phyloP scores from a whole-genome alignment of 2,888 invertebrate genomes.

The Drosophila fungiperda region DNA sequence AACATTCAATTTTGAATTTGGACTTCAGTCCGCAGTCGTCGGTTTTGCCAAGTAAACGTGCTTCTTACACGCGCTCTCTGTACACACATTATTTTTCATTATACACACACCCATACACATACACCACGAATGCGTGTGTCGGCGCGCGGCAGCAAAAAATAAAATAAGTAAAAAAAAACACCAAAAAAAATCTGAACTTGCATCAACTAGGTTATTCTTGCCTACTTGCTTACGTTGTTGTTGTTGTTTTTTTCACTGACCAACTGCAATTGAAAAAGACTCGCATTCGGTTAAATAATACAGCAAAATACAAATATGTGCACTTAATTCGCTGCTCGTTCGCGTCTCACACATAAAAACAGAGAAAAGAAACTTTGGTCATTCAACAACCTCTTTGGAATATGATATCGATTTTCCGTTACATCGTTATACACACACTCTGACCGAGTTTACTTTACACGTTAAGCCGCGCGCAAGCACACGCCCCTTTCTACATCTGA shows the following conservation, averaged over 20 bases:
- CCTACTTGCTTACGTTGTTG: background rate
- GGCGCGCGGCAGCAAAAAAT: slow-evolving; percentile 49
- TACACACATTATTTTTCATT: slow-evolving; percentile 33
- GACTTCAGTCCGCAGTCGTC: slow-evolving; percentile 76
- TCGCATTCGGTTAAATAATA: background rate
- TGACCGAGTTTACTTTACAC: slow-evolving; percentile 73
- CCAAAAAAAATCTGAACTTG: slow-evolving; percentile 15
- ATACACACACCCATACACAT: slow-evolving; percentile 40
- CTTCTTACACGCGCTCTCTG: slow-evolving; percentile 64
- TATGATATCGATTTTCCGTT: slow-evolving; percentile 78
- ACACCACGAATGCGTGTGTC: slow-evolving; percentile 52
- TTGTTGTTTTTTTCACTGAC: background rate
- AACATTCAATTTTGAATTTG: slow-evolving; percentile 41
- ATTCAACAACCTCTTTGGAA: slow-evolving; percentile 69
- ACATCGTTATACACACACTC: slow-evolving; percentile 79
- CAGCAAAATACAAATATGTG: background rate
- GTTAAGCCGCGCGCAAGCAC: slow-evolving; percentile 59
- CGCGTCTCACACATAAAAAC: background rate
- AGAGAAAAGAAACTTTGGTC: slow-evolving; percentile 13
- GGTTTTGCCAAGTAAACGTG: slow-evolving; percentile 82
- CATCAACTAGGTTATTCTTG: background rate
- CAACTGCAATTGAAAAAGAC: slow-evolving; percentile 20
- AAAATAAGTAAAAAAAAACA: slow-evolving; percentile 22
- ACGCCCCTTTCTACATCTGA: slow-evolving; percentile 51
- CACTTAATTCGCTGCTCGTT: slow-evolving; percentile 2